Percentiles rank a stretch among this genome's conserved stretches.
phyloP scores from a whole-genome alignment of 2,888 invertebrate species.

The Amblyjoppa proteus region DNA sequence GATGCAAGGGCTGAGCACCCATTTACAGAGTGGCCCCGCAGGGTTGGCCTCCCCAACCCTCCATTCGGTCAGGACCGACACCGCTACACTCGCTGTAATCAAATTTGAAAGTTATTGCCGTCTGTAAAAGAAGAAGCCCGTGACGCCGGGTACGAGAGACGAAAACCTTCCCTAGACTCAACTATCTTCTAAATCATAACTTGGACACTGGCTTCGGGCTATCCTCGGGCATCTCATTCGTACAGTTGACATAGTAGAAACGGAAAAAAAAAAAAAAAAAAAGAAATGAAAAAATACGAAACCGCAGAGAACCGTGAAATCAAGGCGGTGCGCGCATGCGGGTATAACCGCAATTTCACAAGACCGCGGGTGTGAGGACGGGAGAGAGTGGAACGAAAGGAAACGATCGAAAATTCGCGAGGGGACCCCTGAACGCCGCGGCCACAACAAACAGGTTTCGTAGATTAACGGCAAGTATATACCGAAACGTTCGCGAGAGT shows the following conservation, averaged over 20 bases:
- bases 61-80: conserved; percentile 59
- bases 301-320: conserved; percentile 66
- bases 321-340: conserved; percentile 30
- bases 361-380: conserved; percentile 53
- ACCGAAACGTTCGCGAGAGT: conserved; percentile 43
- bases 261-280: neutral
- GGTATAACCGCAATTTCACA: conserved; percentile 61
- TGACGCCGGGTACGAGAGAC: conserved; percentile 35
- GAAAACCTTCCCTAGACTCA: conserved; percentile 40
- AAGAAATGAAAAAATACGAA: conserved; percentile 33
- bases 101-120: conserved; percentile 83
- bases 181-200: conserved; percentile 25
- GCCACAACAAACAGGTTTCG: conserved; percentile 73
- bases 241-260: conserved; percentile 36
- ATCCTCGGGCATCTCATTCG: conserved; percentile 6
- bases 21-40: conserved; percentile 76
- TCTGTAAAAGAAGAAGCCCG: conserved; percentile 48
- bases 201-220: neutral
- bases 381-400: conserved; percentile 69
- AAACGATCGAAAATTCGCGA: conserved; percentile 73
- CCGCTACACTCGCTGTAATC: conserved; percentile 77
- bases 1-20: conserved; percentile 80
- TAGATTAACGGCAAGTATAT: conserved; percentile 70
- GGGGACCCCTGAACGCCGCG: conserved; percentile 46
- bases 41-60: conserved; percentile 67